phyloP scores from a whole-genome alignment of 2,113 vertebrate species.

The Tachuris rubrigastra region DNA sequence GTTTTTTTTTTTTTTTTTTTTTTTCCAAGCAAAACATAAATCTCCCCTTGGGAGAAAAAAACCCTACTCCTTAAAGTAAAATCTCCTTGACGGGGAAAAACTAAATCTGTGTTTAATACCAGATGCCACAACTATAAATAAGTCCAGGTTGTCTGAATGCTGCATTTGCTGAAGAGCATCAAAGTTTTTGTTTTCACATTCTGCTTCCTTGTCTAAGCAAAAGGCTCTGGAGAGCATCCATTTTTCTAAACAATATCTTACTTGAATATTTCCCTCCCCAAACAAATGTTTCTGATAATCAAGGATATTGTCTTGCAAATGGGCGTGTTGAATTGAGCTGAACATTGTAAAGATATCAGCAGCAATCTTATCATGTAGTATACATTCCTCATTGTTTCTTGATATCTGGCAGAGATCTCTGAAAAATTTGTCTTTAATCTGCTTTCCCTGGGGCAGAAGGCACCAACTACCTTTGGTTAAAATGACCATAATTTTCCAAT shows the following conservation, averaged over 20 bases:
- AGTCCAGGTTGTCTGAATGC: background rate
- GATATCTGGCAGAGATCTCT: background rate
- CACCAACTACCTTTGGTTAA: background rate
- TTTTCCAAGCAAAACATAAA: background rate
- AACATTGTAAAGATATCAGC: background rate
- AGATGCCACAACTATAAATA: background rate
- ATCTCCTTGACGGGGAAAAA: background rate
- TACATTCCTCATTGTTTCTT: background rate
- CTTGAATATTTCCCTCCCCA: background rate
- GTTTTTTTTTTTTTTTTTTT: background rate
- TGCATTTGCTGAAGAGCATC: background rate
- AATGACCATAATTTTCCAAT: background rate
- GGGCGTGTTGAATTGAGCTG: background rate
- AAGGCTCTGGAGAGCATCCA: background rate
- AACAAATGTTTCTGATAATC: background rate
- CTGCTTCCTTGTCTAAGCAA: background rate
- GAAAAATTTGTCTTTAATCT: slow-evolving; percentile 8
- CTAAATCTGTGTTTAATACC: background rate
- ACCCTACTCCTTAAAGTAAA: background rate
- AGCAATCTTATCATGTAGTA: background rate
- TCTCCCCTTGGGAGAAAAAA: background rate
- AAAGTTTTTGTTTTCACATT: background rate
- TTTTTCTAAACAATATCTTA: background rate
- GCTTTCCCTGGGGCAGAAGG: background rate
- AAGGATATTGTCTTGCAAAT: background rate